Conservation (phyloP, 2,888 invertebrate species). For the Drosophila testacea region DNA sequence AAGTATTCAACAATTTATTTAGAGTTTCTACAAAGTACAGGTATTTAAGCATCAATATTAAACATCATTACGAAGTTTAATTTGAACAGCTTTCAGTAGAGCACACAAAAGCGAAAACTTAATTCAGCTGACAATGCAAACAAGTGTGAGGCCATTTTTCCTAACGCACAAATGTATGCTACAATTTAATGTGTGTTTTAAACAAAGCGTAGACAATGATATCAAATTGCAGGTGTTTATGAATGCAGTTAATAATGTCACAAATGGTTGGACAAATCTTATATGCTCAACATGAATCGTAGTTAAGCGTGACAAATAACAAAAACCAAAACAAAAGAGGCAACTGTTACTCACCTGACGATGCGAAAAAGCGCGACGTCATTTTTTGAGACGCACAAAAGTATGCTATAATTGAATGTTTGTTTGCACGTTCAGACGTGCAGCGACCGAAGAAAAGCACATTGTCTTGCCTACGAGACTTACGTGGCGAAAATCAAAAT, state of each 20-base stretch:
- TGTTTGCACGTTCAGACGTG: slow-evolving; percentile 47
- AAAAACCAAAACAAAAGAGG: slow-evolving; percentile 14
- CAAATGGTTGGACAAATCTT: slow-evolving; percentile 4
- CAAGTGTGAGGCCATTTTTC: neutral
- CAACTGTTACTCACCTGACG: slow-evolving; percentile 57
- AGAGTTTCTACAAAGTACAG: no score
- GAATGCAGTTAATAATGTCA: slow-evolving; percentile 1
- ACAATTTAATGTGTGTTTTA: neutral
- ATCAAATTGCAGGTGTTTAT: neutral
- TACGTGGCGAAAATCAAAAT: no score
- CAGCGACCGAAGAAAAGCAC: slow-evolving; percentile 1
- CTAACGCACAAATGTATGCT: neutral
- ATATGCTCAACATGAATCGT: neutral
- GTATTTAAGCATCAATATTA: neutral
- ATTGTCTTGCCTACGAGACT: no score
- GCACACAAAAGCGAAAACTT: no score
- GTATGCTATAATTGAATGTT: slow-evolving; percentile 79
- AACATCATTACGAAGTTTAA: no score
- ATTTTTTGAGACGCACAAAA: slow-evolving; percentile 73
- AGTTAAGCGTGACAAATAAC: slow-evolving; percentile 8
- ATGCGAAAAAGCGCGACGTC: slow-evolving; percentile 67
- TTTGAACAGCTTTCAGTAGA: no score
- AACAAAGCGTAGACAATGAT: neutral
- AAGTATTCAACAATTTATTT: no score
- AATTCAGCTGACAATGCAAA: neutral